Evolutionary conservation across 2,113 vertebrate genomes (phyloP).

Genomic region (Tachycineta bicolor): DNA sequence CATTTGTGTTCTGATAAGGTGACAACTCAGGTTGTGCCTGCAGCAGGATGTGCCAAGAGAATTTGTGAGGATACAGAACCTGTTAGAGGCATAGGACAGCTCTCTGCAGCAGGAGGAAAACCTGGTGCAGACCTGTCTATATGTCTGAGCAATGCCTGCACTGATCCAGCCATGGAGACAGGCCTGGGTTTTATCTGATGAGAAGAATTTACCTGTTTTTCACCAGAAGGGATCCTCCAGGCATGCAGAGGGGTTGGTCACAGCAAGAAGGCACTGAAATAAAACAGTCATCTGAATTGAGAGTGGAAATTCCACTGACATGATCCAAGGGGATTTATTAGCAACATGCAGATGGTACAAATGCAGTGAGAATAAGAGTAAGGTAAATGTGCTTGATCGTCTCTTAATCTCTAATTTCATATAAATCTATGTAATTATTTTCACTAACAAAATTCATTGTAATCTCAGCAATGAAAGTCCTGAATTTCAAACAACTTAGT

Average conservation of each 20-base stretch:
- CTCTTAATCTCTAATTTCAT: neutral
- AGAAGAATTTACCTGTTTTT: neutral
- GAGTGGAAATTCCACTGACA: neutral
- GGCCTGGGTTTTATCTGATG: neutral
- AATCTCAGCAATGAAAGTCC: neutral
- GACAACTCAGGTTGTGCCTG: neutral
- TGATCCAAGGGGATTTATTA: neutral
- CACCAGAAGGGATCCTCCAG: neutral
- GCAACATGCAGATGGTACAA: neutral
- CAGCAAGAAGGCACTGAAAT: neutral
- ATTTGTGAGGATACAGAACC: rapidly evolving
- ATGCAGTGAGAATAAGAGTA: neutral
- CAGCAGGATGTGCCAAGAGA: neutral
- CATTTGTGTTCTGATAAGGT: neutral
- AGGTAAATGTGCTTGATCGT: neutral
- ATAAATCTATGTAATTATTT: neutral
- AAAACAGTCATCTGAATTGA: neutral
- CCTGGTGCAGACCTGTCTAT: neutral
- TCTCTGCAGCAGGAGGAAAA: neutral
- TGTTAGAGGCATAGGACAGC: neutral
- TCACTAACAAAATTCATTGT: neutral
- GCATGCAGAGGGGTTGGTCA: neutral
- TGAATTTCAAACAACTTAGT: neutral
- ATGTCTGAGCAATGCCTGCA: neutral
- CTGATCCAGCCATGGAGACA: neutral